Percentiles rank a stretch among this genome's conserved stretches.
Evolutionary conservation across 1,140 invertebrate genomes (phyloP).

Genomic region (Drosophila lacteicornis): DNA sequence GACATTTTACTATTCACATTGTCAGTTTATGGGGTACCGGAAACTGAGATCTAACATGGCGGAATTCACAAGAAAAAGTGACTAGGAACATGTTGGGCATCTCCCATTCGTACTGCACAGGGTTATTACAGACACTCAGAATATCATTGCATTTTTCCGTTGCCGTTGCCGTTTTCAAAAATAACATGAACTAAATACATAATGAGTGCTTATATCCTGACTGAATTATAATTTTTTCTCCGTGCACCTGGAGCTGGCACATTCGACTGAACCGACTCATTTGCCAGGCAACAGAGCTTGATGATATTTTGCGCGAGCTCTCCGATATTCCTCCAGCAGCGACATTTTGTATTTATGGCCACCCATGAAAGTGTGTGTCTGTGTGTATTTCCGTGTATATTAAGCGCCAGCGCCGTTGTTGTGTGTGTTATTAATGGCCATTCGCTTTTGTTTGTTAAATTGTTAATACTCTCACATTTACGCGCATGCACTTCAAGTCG

Average conservation of each 20-base stretch:
- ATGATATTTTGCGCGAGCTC: conserved; percentile 45
- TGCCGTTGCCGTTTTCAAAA: too few relatives aligned
- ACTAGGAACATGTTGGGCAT: not conserved
- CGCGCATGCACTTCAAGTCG: conserved; percentile 27
- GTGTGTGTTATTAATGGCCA: conserved; percentile 59
- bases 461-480: conserved; percentile 51
- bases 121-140: too few relatives aligned
- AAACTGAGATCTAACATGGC: not conserved
- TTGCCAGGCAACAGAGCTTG: conserved; percentile 46
- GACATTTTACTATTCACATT: too few relatives aligned
- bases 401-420: conserved; percentile 20
- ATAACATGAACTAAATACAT: too few relatives aligned
- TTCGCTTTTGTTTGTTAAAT: conserved; percentile 46
- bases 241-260: conserved; percentile 11
- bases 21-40: not conserved
- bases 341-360: conserved; percentile 58
- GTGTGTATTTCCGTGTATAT: conserved; percentile 19
- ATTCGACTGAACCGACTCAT: conserved; percentile 33
- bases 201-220: too few relatives aligned
- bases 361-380: conserved; percentile 5
- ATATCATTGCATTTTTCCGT: too few relatives aligned
- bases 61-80: not conserved
- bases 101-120: too few relatives aligned
- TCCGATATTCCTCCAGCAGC: conserved; percentile 38
- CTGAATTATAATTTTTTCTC: not conserved